Base-by-base conservation (phyloP, 2,888 invertebrate species). In the Flexamia atlantica region DNA sequence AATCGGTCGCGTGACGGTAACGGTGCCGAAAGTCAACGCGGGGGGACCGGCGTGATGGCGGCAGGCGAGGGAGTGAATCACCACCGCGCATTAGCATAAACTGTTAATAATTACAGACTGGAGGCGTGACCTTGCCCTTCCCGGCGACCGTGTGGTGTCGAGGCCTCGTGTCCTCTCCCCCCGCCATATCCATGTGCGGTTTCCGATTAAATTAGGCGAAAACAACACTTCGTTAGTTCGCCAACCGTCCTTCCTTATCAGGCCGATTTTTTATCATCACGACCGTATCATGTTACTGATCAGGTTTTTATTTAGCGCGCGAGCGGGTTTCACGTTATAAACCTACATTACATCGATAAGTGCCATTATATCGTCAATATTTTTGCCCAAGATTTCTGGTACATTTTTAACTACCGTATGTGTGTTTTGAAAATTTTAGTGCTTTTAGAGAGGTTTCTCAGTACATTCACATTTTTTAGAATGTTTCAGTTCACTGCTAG, bases 201-300 rank as follows among this genome's bases (percentile, higher is more conserved):
- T 64, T 64, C 64, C 57, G 3, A 28, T 30, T 30, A 64, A 64
- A 28, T 28, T 28, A n/a, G 64, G 64, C 14, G 1, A 17, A 64
- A 64, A 64, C 64, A 14, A 28, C 64, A 64, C 64, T 64, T 64
- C 64, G 30, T 64, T 64, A 28, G 64, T 12, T 64, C 28, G 64
- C 30, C 28, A 64, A 64, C 30, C 64, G 57, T 23, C 7, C 20
- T 57, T 23, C 57, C 57, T 57, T 23, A 57, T 57, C 57, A 23
- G 23, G 57, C 20, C 23, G n/a, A 23, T 57, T 57, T 57, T 23
- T 46, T 17, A n/a, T n/a, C n/a, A n/a, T 40, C 12, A 12, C 5
- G 40, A 40, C 46, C 17, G 46, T 46, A 46, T 46, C 46, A 46
- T 46, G 17, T 46, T 46, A 14, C 46, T 9, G 12, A 9, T 46